Base-by-base conservation (phyloP, 2,888 invertebrate genomes). In the Cremastobaeus sp. region DNA sequence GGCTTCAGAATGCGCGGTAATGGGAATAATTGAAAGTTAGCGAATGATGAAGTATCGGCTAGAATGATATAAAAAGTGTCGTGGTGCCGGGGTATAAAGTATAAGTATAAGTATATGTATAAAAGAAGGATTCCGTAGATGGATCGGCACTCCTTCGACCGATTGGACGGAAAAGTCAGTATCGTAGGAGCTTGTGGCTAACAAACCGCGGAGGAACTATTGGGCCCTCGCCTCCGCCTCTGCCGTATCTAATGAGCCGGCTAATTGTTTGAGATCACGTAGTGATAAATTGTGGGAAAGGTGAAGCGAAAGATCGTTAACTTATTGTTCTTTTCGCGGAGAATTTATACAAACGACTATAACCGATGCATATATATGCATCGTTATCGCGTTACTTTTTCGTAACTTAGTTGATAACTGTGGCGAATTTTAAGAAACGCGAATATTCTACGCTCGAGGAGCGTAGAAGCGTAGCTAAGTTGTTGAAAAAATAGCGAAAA, bases 261-360 rank as follows among this genome's bases (percentile, higher is more conserved):
- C 72, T 72, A 72, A 72, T 72, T 72, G 72, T 72, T 71, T 65
- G 28, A 62, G 71, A 71, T 71, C 71, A 65, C 52, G 71, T 52
- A 65, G 64, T 71, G 71, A 71, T 71, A 65, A 71, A 71, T 71
- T 71, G 59, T 71, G 71, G 71, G 65, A 71, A 71, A 71, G 57
- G 52, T 57, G 52, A 64, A 32, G 43, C 55, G 30, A 17, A 30
- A 15, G 71, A 59, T 71, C 71, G 65, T 71, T 71, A 65, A 65
- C 39, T 43, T 25, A 59, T 71, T 64, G 64, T 71, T 71, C 59
- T 50, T 65, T 52, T 50, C 45, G 39, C 45, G 65, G 50, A 12
- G 48, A 25, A 54, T 65, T 64, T 65, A 43, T 57, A 57, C 64
- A 52, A 62, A 41, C 50, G 64, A 30, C 28, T 28, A 45, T n/a